phyloP scores from a whole-genome alignment of 2,797 vertebrate species.

The Phalanger gymnotis region DNA sequence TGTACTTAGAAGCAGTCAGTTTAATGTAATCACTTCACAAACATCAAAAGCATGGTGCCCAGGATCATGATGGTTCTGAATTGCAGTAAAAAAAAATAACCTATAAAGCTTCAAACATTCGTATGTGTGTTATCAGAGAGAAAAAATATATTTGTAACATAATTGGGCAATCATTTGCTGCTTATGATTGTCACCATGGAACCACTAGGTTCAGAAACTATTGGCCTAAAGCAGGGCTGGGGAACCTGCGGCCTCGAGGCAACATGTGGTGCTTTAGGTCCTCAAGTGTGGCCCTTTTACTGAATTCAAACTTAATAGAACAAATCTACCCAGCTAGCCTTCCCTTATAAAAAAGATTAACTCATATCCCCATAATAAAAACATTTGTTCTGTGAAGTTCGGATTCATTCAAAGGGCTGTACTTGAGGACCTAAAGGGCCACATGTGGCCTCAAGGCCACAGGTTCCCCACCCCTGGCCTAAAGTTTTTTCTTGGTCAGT shows the following conservation, averaged over 20 bases:
- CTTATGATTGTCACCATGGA: neutral
- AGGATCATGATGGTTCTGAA: neutral
- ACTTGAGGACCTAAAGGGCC: too few species aligned
- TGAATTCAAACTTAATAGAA: too few species aligned
- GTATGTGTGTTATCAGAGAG: neutral
- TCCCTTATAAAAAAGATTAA: too few species aligned
- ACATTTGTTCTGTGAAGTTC: too few species aligned
- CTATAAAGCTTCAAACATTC: neutral
- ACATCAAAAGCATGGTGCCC: neutral
- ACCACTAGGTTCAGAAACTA: neutral
- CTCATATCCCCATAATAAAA: too few species aligned
- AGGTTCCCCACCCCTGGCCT: too few species aligned
- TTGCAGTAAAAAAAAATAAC: neutral
- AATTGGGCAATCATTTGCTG: neutral
- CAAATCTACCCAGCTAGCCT: too few species aligned
- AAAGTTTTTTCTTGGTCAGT: neutral
- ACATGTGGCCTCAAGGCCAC: too few species aligned
- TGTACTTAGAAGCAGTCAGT: neutral
- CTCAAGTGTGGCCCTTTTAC: too few species aligned
- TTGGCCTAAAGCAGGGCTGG: neutral
- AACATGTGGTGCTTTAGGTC: too few species aligned
- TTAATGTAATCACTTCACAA: neutral
- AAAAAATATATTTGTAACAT: neutral
- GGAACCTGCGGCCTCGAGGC: too few species aligned
- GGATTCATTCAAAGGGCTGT: too few species aligned